Conservation (phyloP, 2,797 vertebrate genomes). For the Enoplosus armatus region DNA sequence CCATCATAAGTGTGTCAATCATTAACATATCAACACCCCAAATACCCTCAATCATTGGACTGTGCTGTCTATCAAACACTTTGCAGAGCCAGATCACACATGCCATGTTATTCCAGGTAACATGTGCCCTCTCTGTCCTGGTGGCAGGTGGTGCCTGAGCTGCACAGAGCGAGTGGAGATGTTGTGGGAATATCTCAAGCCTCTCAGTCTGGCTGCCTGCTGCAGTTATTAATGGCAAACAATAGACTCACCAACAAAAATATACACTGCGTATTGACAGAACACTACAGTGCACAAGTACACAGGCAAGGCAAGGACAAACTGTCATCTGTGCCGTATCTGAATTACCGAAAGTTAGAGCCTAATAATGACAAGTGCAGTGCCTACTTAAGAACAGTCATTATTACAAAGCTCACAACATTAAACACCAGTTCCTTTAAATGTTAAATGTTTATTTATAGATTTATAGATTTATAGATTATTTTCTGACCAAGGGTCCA, state of each 20-base stretch:
- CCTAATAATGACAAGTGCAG: not conserved
- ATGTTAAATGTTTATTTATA: no score
- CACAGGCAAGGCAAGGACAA: conserved; percentile 18
- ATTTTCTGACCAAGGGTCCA: no score
- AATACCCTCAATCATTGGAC: not conserved
- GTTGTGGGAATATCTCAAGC: conserved; percentile 49
- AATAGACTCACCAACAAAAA: conserved; percentile 39
- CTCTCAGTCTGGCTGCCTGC: conserved; percentile 47
- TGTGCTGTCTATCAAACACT: conserved; percentile 3
- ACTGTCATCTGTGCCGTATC: conserved; percentile 1
- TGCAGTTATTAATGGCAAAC: conserved; percentile 57
- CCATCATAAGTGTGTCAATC: no score
- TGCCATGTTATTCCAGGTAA: conserved; percentile 26
- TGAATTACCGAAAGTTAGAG: not conserved
- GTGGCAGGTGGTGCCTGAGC: conserved; percentile 52
- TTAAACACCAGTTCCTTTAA: not conserved
- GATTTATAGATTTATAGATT: no score
- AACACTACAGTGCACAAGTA: conserved; percentile 9
- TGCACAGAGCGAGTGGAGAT: conserved; percentile 26
- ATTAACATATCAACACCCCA: no score
- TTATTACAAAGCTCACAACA: not conserved
- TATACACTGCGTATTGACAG: conserved; percentile 42
- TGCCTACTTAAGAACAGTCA: not conserved
- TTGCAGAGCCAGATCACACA: conserved; percentile 13
- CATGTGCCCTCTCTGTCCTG: conserved; percentile 35